Percentiles rank a stretch among this genome's conserved stretches.
phyloP scores from a whole-genome alignment of 2,888 invertebrate species.

The Hanleya hanleyi region DNA sequence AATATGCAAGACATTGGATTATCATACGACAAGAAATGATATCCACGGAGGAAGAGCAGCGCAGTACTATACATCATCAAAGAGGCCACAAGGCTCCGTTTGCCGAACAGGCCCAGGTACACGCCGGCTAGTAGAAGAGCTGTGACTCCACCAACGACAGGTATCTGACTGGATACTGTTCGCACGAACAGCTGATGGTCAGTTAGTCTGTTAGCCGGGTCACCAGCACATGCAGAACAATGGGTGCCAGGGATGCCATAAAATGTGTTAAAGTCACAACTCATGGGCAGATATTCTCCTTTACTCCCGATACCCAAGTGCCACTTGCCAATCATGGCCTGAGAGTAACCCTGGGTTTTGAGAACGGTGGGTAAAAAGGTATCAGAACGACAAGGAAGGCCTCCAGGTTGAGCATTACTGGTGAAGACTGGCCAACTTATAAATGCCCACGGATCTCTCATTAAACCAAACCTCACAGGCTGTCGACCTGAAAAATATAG shows the following conservation, averaged over 20 bases:
- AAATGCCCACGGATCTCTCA: slow-evolving; percentile 11
- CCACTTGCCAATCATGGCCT: slow-evolving; percentile 27
- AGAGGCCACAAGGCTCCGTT: slow-evolving; percentile 1
- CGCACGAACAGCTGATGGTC: slow-evolving; percentile 24
- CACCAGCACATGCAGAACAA: slow-evolving; percentile 19
- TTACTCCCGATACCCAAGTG: slow-evolving; percentile 16
- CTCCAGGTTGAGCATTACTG: slow-evolving; percentile 33
- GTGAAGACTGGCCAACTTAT: slow-evolving; percentile 21
- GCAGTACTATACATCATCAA: slow-evolving; percentile 9
- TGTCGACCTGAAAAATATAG: slow-evolving; percentile 19
- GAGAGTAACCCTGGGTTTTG: slow-evolving; percentile 1
- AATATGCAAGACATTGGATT: slow-evolving; percentile 25
- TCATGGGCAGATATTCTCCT: slow-evolving; percentile 16
- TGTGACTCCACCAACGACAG: slow-evolving; percentile 8
- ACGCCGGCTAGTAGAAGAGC: slow-evolving; percentile 15
- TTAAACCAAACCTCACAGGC: slow-evolving; percentile 26
- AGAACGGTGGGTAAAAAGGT: slow-evolving; percentile 13
- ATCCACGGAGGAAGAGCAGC: background rate
- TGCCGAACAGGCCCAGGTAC: background rate
- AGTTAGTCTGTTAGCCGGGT: slow-evolving; percentile 11
- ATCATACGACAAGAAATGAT: slow-evolving; percentile 5
- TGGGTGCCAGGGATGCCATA: slow-evolving; percentile 27
- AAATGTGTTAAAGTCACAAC: slow-evolving; percentile 28
- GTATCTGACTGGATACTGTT: background rate
- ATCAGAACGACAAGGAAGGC: slow-evolving; percentile 1